Base-by-base conservation (phyloP, 2,113 vertebrate species). In the Daboia siamensis region DNA sequence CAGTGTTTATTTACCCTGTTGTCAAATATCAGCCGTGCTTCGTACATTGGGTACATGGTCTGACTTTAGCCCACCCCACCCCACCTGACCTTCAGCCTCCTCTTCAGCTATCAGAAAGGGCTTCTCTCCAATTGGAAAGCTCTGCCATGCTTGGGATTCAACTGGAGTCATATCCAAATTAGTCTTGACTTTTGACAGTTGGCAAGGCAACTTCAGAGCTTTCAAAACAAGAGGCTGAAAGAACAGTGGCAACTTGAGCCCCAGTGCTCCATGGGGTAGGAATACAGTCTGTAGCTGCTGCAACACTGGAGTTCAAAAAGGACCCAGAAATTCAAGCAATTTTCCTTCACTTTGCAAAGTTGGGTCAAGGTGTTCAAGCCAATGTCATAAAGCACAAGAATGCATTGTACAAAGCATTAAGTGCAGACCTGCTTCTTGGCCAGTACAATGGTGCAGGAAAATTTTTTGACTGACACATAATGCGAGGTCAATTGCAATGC, bases 331-430 rank as follows among this genome's bases (percentile, higher is more conserved):
- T 90, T 96, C 94, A 95, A 97, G 96, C 97, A 97, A 97, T 98
- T 98, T 98, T 97, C 97, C 97, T 97, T 97, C 97, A 97, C 97
- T 98, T 98, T 98, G 97, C 88, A 94, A 97, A 95, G 96, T 98
- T 97, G 98, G 97, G 97, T 98, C 87, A 95, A 95, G 24, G 96
- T 96, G 97, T 24, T 29, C 29, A 57, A 33, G 17, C 29, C 5
- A 39, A 13, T 8, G 20, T 9, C 11, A 17, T 11, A 57, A 29
- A 24, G 17, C 4, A 26, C 8, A 29, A n/a, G 17, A 55, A 33
- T 74, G 69, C 33, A 84, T 51, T 5, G 39, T 44, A 26, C 10
- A 48, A 48, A 80, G 54, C 54, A 29, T 7, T 7, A 23, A 10
- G 39, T 9, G 21, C 55, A 1, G 21, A 54, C 17, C 44, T 3